Conservation (phyloP, 2,797 vertebrate genomes). For the Pseudomugil gertrudae region DNA sequence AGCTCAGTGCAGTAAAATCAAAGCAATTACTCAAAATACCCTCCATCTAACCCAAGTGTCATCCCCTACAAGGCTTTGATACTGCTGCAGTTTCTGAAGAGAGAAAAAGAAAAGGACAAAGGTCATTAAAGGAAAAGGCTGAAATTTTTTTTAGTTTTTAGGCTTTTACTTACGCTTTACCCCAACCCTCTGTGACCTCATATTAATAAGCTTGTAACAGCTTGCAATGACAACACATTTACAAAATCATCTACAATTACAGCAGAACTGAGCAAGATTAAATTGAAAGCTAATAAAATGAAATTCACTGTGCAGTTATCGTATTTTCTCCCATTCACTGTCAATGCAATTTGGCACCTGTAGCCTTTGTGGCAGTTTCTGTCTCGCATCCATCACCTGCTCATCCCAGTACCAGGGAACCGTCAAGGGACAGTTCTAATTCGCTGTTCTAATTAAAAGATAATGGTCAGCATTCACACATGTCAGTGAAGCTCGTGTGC, state of each 20-base stretch:
- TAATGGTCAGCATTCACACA: constrained; percentile 71
- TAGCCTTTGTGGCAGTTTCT: constrained; percentile 57
- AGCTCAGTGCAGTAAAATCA: constrained; percentile 45
- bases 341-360: constrained; percentile 64
- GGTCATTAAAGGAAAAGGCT: neutral
- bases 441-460: constrained; percentile 74
- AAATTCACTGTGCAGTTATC: constrained; percentile 51
- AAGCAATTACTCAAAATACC: constrained; percentile 62
- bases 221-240: constrained; percentile 19
- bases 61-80: constrained; percentile 21
- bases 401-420: constrained; percentile 53
- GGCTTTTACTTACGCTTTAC: constrained; percentile 5
- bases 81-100: constrained; percentile 24
- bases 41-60: constrained; percentile 32
- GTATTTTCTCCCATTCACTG: constrained; percentile 47
- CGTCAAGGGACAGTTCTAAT: constrained; percentile 64
- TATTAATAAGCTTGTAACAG: constrained; percentile 13
- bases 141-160: neutral
- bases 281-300: constrained; percentile 55
- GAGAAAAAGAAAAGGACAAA: constrained; percentile 3
- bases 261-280: constrained; percentile 41
- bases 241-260: constrained; percentile 22
- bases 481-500: constrained; percentile 59
- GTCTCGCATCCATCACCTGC: constrained; percentile 65
- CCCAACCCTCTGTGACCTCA: constrained; percentile 11